Evolutionary conservation across 2,113 vertebrate species (phyloP).

Genomic region (Strix uralensis): DNA sequence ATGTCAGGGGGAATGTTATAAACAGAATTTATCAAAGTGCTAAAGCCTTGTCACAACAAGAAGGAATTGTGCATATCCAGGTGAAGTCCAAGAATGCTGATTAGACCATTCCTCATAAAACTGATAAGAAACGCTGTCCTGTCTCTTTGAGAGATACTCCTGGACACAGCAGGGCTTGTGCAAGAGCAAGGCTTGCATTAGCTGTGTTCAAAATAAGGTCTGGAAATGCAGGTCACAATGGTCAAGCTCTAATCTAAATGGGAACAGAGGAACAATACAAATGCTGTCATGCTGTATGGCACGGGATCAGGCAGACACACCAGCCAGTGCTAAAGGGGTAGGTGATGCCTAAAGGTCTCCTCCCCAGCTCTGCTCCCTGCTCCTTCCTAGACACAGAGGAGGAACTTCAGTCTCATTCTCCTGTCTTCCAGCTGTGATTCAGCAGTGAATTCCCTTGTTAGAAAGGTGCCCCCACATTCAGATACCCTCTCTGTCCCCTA

Average conservation of each 20-base stretch:
- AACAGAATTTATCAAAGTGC: not conserved
- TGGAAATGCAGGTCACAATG: not conserved
- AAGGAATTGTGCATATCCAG: not conserved
- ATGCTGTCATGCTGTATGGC: not conserved
- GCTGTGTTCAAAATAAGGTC: not conserved
- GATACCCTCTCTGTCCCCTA: not conserved
- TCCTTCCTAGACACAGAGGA: not conserved
- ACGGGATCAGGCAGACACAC: not conserved
- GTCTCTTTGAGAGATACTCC: not conserved
- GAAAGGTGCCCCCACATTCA: not conserved
- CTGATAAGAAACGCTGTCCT: not conserved
- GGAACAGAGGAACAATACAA: not conserved
- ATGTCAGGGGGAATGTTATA: not conserved
- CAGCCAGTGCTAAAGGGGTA: not conserved
- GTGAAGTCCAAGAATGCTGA: not conserved
- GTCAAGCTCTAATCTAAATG: not conserved
- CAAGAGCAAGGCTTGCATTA: not conserved
- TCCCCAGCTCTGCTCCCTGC: not conserved
- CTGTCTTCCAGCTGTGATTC: not conserved
- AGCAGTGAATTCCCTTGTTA: not conserved
- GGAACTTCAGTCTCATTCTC: not conserved
- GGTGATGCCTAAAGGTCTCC: not conserved
- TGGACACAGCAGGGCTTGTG: not conserved
- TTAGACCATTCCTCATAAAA: not conserved
- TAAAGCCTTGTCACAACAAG: not conserved